phyloP scores from a whole-genome alignment of 2,888 invertebrate species.

The Dryocosmus kuriphilus region DNA sequence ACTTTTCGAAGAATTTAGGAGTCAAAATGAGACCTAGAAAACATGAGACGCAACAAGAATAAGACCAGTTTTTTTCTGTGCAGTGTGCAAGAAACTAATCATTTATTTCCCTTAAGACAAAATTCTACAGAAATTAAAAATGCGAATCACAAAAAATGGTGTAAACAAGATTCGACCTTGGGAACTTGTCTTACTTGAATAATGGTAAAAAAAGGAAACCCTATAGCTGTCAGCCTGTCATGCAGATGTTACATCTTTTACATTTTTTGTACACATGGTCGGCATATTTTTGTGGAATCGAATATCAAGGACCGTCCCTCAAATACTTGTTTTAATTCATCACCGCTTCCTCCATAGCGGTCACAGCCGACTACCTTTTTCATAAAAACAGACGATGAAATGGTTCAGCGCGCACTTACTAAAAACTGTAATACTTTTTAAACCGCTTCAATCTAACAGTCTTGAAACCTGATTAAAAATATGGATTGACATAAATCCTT shows the following conservation, averaged over 20 bases:
- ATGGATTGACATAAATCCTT: slow-evolving; percentile 25
- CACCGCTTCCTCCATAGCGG: neutral
- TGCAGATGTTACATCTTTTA: slow-evolving; percentile 12
- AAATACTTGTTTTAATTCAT: slow-evolving; percentile 30
- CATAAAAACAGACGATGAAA: slow-evolving; percentile 6
- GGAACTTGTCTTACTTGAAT: slow-evolving; percentile 5
- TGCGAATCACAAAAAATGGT: neutral
- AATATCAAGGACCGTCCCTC: slow-evolving; percentile 14
- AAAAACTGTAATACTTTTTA: slow-evolving; percentile 27
- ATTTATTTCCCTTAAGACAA: no score
- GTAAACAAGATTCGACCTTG: neutral
- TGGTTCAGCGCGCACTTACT: slow-evolving; percentile 3
- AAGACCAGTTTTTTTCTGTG: no score
- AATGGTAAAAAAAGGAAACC: slow-evolving; percentile 15
- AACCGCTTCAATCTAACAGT: neutral
- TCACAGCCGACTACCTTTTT: slow-evolving; percentile 9
- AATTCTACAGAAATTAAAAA: no score
- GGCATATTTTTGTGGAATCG: slow-evolving; percentile 2
- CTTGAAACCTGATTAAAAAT: slow-evolving; percentile 4
- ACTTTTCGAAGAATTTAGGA: no score
- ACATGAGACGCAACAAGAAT: no score
- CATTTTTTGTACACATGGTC: slow-evolving; percentile 15
- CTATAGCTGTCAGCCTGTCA: slow-evolving; percentile 9
- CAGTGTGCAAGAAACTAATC: no score
- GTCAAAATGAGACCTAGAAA: no score